These are phyloP conservation scores for Drosophila pectinifera DNA, from an alignment of 1,140 invertebrate genomes.

Conservation along the genomic window DNA sequence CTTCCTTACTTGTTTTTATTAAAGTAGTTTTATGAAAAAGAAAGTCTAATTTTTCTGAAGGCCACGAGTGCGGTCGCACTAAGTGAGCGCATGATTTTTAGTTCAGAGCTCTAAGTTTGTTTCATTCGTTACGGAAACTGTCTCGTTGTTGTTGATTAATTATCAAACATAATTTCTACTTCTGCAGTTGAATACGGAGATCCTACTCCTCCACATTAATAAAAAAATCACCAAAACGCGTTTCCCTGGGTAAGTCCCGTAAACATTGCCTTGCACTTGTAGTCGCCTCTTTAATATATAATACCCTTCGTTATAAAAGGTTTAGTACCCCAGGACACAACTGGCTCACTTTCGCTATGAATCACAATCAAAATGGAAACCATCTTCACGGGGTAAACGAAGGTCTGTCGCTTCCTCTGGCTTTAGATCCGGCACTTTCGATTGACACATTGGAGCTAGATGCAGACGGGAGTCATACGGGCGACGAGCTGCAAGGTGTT, in stretches of 20 bases:
- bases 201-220: slow-evolving; percentile 49
- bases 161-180: slow-evolving; percentile 61
- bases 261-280: neutral
- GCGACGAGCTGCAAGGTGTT: slow-evolving; percentile 32
- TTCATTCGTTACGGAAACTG: slow-evolving; percentile 60
- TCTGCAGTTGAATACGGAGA: slow-evolving; percentile 69
- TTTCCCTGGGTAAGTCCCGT: slow-evolving; percentile 47
- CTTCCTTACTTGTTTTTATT: too few species aligned
- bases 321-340: slow-evolving; percentile 46
- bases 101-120: slow-evolving; percentile 5
- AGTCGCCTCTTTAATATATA: neutral
- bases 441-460: slow-evolving; percentile 45
- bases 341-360: slow-evolving; percentile 55
- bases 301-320: slow-evolving; percentile 39
- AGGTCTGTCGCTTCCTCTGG: slow-evolving; percentile 18
- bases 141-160: slow-evolving; percentile 70
- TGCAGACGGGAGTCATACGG: slow-evolving; percentile 14
- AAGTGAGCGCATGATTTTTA: slow-evolving; percentile 7
- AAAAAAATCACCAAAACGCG: slow-evolving; percentile 50
- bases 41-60: neutral
- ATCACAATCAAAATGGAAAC: slow-evolving; percentile 56
- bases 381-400: slow-evolving; percentile 61
- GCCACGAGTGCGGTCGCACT: neutral
- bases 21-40: too few species aligned
- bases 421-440: slow-evolving; percentile 11